Conservation (phyloP, 2,888 invertebrate species). For the Clivina fossor region DNA sequence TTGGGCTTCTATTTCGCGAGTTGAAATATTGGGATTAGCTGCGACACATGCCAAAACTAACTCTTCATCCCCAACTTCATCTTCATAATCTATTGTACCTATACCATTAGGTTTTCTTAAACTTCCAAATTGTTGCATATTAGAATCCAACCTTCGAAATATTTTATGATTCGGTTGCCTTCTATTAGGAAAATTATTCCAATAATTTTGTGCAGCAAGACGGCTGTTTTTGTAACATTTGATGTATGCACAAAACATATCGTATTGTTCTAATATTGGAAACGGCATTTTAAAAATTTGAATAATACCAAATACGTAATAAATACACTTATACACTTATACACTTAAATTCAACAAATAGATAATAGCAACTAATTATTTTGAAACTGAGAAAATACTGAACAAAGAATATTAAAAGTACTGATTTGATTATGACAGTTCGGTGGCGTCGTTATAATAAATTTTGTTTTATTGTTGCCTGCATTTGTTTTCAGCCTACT, state of each 20-base stretch:
- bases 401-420: no score
- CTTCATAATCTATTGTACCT: slow-evolving; percentile 4
- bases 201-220: slow-evolving; percentile 18
- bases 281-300: neutral
- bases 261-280: neutral
- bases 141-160: slow-evolving; percentile 16
- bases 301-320: neutral
- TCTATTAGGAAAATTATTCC: slow-evolving; percentile 5
- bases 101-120: slow-evolving; percentile 7
- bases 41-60: slow-evolving; percentile 18
- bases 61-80: neutral
- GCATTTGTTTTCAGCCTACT: no score
- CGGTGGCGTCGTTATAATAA: no score
- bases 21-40: slow-evolving; percentile 20
- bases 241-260: slow-evolving; percentile 9
- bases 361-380: no score
- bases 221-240: slow-evolving; percentile 10
- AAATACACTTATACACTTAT: neutral
- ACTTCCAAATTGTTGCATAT: slow-evolving; percentile 15
- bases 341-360: no score
- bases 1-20: slow-evolving; percentile 14
- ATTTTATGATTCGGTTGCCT: slow-evolving; percentile 16
- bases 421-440: no score
- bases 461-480: no score
- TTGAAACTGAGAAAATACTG: no score